phyloP scores from a whole-genome alignment of 1,140 invertebrate species.

The Magallana ariakensis region DNA sequence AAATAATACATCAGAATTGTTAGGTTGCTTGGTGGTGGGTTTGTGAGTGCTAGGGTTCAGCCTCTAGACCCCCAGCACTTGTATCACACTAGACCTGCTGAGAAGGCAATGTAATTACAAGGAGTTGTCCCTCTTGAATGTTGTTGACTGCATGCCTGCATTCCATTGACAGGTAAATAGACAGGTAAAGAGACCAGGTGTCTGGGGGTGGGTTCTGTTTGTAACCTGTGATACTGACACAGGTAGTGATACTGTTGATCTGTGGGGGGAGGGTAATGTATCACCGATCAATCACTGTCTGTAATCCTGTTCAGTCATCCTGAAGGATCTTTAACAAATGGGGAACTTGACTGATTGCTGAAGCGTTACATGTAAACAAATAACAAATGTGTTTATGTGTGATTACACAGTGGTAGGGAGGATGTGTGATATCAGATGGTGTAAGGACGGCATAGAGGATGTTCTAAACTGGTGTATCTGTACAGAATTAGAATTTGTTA shows the following conservation, averaged over 20 bases:
- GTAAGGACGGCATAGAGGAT: too few species aligned
- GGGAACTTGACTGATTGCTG: neutral
- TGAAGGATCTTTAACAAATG: neutral
- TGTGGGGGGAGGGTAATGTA: neutral
- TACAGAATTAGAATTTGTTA: too few species aligned
- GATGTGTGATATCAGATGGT: too few species aligned
- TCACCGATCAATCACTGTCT: neutral
- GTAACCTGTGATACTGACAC: neutral
- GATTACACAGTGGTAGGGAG: neutral
- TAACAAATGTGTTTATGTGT: conserved; percentile 21
- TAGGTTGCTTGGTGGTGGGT: too few species aligned
- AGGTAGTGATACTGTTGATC: neutral
- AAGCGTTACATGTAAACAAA: conserved; percentile 11
- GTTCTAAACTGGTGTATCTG: too few species aligned
- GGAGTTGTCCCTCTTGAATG: conserved; percentile 15
- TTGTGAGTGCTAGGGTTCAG: too few species aligned
- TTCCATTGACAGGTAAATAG: neutral
- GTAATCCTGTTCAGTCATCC: neutral
- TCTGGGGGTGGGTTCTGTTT: neutral
- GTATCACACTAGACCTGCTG: too few species aligned
- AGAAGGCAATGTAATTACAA: neutral
- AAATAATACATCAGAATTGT: too few species aligned
- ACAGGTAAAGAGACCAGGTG: neutral
- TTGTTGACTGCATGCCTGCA: neutral
- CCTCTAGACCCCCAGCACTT: too few species aligned